phyloP scores from a whole-genome alignment of 2,113 vertebrate genomes.

The Chitala chitala region DNA sequence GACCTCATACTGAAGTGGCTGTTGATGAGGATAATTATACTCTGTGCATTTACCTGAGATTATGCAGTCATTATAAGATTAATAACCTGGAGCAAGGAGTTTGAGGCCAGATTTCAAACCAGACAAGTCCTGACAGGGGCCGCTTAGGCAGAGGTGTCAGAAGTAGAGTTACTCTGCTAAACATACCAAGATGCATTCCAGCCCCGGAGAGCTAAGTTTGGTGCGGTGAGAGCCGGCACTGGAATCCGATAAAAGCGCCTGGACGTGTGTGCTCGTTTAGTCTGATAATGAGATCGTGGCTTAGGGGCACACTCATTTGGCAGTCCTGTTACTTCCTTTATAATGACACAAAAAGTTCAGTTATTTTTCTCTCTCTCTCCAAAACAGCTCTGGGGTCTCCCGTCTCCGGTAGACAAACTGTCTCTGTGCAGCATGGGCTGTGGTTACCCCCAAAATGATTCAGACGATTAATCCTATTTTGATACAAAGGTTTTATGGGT shows the following conservation, averaged over 20 bases:
- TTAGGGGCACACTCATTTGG: constrained; percentile 74
- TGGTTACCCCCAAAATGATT: constrained; percentile 71
- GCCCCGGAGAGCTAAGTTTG: constrained; percentile 45
- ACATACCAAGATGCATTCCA: constrained; percentile 74
- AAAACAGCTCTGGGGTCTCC: constrained; percentile 52
- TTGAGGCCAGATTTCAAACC: constrained; percentile 77
- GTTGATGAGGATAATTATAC: constrained; percentile 74
- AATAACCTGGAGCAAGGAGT: too few species aligned
- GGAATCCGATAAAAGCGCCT: constrained; percentile 77
- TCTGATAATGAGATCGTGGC: constrained; percentile 47
- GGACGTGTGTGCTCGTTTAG: constrained; percentile 53
- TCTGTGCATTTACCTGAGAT: constrained; percentile 75
- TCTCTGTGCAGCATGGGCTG: constrained; percentile 67
- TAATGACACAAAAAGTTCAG: constrained; percentile 34
- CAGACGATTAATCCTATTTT: constrained; percentile 73
- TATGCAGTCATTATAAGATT: constrained; percentile 77
- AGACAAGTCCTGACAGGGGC: constrained; percentile 80
- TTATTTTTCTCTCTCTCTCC: constrained; percentile 27
- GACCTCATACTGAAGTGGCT: constrained; percentile 42
- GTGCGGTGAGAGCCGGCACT: constrained; percentile 34
- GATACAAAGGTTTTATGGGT: constrained; percentile 46
- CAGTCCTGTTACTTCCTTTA: constrained; percentile 80
- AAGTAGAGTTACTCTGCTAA: constrained; percentile 74
- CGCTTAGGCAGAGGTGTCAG: constrained; percentile 68
- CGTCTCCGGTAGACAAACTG: constrained; percentile 61